Conservation (phyloP, 2,113 vertebrate genomes). For the Propithecus coquereli region DNA sequence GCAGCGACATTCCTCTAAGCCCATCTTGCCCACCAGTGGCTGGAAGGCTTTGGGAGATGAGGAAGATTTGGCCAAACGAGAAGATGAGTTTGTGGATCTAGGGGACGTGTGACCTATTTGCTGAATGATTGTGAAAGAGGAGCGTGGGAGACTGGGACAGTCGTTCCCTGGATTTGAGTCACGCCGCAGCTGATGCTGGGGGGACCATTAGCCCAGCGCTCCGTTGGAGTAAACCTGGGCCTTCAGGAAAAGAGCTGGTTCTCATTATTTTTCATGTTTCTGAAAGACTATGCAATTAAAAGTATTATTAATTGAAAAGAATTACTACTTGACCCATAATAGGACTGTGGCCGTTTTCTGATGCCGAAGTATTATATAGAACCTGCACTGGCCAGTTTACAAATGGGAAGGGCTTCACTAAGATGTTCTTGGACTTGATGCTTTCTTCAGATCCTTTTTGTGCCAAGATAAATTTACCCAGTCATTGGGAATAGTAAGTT, state of each 20-base stretch:
- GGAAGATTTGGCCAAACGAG: constrained; percentile 86
- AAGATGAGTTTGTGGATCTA: constrained; percentile 87
- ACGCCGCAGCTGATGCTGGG: background rate
- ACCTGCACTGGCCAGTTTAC: background rate
- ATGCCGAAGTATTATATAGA: background rate
- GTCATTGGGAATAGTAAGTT: background rate
- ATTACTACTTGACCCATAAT: background rate
- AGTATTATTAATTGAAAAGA: constrained; percentile 15
- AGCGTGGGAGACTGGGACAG: background rate
- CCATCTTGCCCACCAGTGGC: constrained; percentile 86
- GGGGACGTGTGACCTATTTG: constrained; percentile 67
- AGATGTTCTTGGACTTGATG: background rate
- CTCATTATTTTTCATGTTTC: background rate
- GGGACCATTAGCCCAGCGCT: background rate
- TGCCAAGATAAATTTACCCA: constrained; percentile 22
- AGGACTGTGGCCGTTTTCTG: background rate
- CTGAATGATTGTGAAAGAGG: background rate
- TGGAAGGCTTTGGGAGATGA: constrained; percentile 86
- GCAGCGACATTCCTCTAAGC: constrained; percentile 85
- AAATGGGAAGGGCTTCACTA: constrained; percentile 18
- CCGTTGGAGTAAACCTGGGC: background rate
- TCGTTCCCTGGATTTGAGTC: background rate
- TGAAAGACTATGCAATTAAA: constrained; percentile 57
- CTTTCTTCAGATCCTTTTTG: background rate
- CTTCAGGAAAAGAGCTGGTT: constrained; percentile 39